phyloP scores from a whole-genome alignment of 2,113 vertebrate genomes.

The Cyanistes caeruleus region DNA sequence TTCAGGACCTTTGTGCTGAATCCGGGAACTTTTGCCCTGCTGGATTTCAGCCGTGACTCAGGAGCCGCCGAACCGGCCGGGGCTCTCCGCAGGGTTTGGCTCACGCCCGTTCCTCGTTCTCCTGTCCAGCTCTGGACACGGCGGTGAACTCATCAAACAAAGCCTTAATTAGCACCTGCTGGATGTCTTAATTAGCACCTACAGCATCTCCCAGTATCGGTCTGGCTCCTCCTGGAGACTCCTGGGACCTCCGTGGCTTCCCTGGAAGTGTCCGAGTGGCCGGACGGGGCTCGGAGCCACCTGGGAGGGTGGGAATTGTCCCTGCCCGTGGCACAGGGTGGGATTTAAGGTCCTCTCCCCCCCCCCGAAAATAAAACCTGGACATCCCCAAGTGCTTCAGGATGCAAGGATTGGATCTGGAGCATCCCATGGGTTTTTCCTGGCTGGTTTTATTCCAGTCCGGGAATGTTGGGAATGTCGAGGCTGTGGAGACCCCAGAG shows the following conservation, averaged over 20 bases:
- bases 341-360: not conserved
- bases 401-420: not conserved
- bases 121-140: not conserved
- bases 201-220: not conserved
- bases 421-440: not conserved
- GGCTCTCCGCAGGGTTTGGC: not conserved
- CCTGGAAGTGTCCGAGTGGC: not conserved
- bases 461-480: not conserved
- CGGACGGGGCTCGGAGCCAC: not conserved
- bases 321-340: not conserved
- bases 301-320: not conserved
- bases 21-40: not conserved
- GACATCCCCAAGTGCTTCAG: not conserved
- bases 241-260: not conserved
- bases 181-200: not conserved
- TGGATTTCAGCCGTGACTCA: not conserved
- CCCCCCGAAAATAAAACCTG: too few relatives aligned
- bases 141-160: not conserved
- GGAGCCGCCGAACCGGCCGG: not conserved
- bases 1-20: not conserved
- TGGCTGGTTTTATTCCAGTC: too few relatives aligned
- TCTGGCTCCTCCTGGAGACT: not conserved
- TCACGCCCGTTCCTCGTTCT: not conserved
- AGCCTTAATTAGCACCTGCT: not conserved
- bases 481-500: too few relatives aligned